Conservation (phyloP, 2,113 vertebrate species). For the Verasper variegatus region DNA sequence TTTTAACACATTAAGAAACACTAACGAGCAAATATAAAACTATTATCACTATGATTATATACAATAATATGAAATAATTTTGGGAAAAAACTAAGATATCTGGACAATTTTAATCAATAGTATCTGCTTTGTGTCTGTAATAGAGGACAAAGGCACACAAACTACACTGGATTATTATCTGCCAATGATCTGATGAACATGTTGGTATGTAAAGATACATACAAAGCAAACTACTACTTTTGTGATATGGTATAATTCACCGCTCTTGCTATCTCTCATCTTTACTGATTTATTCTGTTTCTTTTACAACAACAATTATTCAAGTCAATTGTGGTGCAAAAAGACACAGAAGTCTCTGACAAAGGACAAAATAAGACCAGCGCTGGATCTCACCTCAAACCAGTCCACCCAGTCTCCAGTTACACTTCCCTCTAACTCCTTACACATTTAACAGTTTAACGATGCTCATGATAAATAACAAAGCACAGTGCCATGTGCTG, state of each 20-base stretch:
- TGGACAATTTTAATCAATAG: too few relatives aligned
- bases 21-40: neutral
- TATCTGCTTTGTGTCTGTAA: too few relatives aligned
- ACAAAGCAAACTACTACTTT: too few relatives aligned
- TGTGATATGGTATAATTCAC: neutral
- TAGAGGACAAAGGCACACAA: conserved; percentile 8
- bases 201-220: too few relatives aligned
- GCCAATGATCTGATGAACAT: neutral
- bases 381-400: too few relatives aligned
- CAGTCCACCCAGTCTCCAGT: neutral
- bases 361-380: too few relatives aligned
- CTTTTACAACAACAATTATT: neutral
- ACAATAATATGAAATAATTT: too few relatives aligned
- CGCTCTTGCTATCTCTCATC: neutral
- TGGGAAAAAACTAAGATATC: too few relatives aligned
- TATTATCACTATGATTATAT: too few relatives aligned
- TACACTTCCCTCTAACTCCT: neutral
- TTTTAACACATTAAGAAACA: neutral
- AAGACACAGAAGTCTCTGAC: too few relatives aligned
- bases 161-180: conserved; percentile 7
- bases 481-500: neutral
- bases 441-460: neutral
- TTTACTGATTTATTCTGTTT: too few relatives aligned
- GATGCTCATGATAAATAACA: neutral
- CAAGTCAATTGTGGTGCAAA: too few relatives aligned